Evolutionary conservation across 2,113 vertebrate species (phyloP), one percentile per base, ranked within the genome.

Genomic region (Triplophysa dalaica): DNA sequence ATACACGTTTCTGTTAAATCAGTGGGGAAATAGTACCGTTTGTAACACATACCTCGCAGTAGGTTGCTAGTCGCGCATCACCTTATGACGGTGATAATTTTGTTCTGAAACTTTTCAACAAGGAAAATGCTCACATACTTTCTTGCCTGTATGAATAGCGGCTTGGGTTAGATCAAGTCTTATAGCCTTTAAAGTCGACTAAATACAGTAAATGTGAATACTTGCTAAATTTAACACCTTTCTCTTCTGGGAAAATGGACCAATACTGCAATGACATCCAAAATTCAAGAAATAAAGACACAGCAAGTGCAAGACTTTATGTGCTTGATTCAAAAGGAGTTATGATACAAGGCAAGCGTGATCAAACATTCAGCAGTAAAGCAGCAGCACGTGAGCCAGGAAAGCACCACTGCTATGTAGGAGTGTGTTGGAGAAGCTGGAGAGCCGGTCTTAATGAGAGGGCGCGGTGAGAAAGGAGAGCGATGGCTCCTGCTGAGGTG

Each of bases 361-460:
- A 63, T 4, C 29, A 24, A 75, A 75, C 41, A 68, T 54, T 45
- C 43, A 52, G 14, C 50, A 67, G 63, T 26, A 74, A 50, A 56
- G 24, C 43, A 70, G 19, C 63, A 60, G 17, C 41, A 41, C 19
- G 29, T 29, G 26, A 67, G 13, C 17, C 24, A 54, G 21, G 33
- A 52, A 73, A 22, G 75, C 22, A 3, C 11, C 33, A 26, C 45
- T 69, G 63, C 14, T 63, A 70, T 24, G 64, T 16, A 65, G 64
- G 60, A 54, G 41, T 43, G 64, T 58, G 61, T 70, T 54, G 54
- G 24, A 38, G 24, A 70, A 76, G 70, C 38, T 26, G 24, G 17
- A 33, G 10, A 80, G 65, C 26, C 66, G 79, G 50, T 80, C 76
- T 84, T 92, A 93, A 93, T 92, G 88, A 93, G 84, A 81, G 82